Base-by-base conservation (phyloP, 1,140 invertebrate genomes). In the Bombus pascuorum region DNA sequence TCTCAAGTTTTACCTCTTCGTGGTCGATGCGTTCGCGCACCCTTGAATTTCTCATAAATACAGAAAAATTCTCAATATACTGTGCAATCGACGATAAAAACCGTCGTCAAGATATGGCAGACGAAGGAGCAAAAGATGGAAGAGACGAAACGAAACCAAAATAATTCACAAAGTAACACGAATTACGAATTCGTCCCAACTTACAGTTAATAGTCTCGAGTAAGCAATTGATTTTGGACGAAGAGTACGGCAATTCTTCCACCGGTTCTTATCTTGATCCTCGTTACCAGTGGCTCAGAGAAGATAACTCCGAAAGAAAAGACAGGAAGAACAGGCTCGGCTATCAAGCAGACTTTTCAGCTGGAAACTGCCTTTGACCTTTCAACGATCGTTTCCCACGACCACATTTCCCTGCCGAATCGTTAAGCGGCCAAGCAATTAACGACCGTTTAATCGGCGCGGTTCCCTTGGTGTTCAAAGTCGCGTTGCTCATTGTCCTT, bases 361-460 rank as follows among this genome's bases (percentile, higher is more conserved):
- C 44, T 39, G 32, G 25, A 53, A 68, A 68, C 81, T 68, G 81
- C 42, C 72, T 82, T 53, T 39, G 72, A 65, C 80, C 37, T 82
- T 44, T 22, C 57, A 37, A 28, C 42, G 57, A 47, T 62, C 70
- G 32, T 73, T 73, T 74, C 81, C 59, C 71, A 82, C 66, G 66
- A 53, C 39, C 34, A 34, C 10, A 44, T 76, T 68, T 78, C 13
- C 42, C 28, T n/a, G 42, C 9, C 32, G 32, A 65, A 66, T 75
- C 81, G 81, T 76, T n/a, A n/a, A 82, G 22, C 32, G 62, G 62
- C 39, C 71, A 47, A 74, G 39, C 39, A 53, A 75, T 83, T 53
- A 75, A 25, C 62, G 32, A 44, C 44, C 47, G n/a, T 15, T 83
- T 76, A 47, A 82, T 70, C 66, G 82, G 59, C 76, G 77, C 77